Conservation (phyloP, 2,888 invertebrate genomes). For the Myopa testacea region DNA sequence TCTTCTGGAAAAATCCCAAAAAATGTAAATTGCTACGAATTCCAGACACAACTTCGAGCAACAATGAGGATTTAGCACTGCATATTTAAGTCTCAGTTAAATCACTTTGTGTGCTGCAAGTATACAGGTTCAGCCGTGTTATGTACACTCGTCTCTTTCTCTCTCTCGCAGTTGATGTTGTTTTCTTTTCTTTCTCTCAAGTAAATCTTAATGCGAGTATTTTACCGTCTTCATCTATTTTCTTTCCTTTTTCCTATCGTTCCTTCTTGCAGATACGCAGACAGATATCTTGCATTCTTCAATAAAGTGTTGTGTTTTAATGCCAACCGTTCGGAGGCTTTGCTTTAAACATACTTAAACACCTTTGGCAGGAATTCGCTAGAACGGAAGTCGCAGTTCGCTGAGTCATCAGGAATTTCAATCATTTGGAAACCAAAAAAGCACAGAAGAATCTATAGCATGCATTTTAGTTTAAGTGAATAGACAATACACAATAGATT, state of each 20-base stretch:
- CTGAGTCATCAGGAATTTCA: constrained; percentile 32
- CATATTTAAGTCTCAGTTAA: not conserved
- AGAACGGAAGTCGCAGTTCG: constrained; percentile 31
- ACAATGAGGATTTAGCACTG: constrained; percentile 28
- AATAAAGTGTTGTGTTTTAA: not conserved
- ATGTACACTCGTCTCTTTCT: not conserved
- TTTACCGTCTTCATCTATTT: no score
- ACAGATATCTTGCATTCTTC: not conserved
- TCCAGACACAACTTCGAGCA: constrained; percentile 11
- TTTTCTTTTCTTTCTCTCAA: not conserved
- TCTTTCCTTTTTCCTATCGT: not conserved
- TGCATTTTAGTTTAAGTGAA: not conserved
- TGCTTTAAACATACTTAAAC: not conserved
- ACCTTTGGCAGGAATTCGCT: constrained; percentile 26
- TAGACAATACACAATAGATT: not conserved
- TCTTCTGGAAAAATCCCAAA: constrained; percentile 36
- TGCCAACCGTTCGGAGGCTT: not conserved
- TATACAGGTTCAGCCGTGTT: not conserved
- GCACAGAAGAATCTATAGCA: not conserved
- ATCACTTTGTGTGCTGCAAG: not conserved
- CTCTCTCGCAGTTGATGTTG: not conserved
- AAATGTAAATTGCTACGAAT: not conserved
- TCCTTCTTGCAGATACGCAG: not conserved
- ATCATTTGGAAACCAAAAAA: not conserved
- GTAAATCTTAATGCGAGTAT: not conserved